phyloP scores from a whole-genome alignment of 2,888 invertebrate genomes.

The Mesorhabditis belari region DNA sequence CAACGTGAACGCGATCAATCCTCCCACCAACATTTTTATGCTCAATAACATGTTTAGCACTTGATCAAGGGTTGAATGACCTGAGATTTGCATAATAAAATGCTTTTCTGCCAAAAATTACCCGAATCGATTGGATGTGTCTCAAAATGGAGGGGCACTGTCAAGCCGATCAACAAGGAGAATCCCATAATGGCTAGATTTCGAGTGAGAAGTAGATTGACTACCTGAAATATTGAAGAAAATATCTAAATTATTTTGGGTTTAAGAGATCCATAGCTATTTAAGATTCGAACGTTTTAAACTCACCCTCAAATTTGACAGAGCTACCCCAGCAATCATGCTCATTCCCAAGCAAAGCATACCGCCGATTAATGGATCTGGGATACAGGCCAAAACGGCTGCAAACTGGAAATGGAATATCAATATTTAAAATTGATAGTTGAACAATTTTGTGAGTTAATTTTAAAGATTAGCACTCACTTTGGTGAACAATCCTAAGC shows the following conservation, averaged over 20 bases:
- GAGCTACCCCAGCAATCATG: conserved; percentile 43
- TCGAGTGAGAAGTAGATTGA: conserved; percentile 24
- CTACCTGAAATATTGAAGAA: conserved; percentile 10
- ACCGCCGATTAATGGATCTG: conserved; percentile 43
- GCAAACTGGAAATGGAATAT: conserved; percentile 37
- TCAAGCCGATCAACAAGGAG: conserved; percentile 32
- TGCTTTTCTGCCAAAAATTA: conserved; percentile 4
- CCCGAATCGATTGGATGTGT: conserved; percentile 24
- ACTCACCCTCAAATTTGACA: conserved; percentile 37
- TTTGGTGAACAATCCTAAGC: conserved; percentile 28
- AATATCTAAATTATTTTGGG: not conserved
- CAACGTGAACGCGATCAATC: conserved; percentile 55
- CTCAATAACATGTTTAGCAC: conserved; percentile 42
- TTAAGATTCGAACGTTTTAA: not conserved
- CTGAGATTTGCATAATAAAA: conserved; percentile 16
- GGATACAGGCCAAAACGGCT: conserved; percentile 42
- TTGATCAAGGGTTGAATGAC: conserved; percentile 24
- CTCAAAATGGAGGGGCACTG: conserved; percentile 33
- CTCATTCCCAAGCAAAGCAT: conserved; percentile 43
- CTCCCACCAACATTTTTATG: conserved; percentile 55
- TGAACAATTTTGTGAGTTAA: too few relatives aligned
- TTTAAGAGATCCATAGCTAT: not conserved
- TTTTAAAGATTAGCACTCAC: conserved; percentile 12
- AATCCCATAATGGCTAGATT: conserved; percentile 44
- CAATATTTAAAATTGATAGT: too few relatives aligned